These are phyloP conservation scores for Lacerta agilis DNA, from an alignment of 2,797 vertebrate genomes.

Conservation along the genomic window DNA sequence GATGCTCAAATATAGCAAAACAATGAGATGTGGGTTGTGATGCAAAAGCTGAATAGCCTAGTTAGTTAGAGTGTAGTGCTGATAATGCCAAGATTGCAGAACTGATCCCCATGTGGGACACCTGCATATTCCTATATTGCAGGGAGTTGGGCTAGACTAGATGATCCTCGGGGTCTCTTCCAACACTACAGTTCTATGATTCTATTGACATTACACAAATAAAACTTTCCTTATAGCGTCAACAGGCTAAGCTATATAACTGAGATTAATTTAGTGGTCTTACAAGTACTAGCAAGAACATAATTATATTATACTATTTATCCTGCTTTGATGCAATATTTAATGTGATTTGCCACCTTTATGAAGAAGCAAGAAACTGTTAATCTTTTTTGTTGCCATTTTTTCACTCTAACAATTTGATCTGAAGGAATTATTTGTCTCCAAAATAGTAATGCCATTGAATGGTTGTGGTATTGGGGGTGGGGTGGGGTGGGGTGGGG, in stretches of 20 bases:
- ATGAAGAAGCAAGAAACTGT: background rate
- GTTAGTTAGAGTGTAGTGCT: no score
- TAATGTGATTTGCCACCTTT: rapidly evolving
- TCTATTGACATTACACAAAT: background rate
- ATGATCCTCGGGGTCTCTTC: no score
- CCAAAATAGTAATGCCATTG: background rate
- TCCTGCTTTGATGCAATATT: constrained; percentile 3
- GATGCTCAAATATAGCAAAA: background rate
- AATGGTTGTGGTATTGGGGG: background rate
- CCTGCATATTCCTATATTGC: no score
- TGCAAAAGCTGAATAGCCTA: background rate
- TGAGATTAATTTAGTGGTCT: background rate
- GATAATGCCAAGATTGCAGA: no score
- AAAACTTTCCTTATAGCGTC: background rate
- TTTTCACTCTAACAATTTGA: background rate
- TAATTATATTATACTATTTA: rapidly evolving
- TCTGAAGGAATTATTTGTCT: background rate
- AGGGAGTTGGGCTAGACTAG: no score
- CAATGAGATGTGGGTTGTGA: background rate
- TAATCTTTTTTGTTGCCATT: background rate
- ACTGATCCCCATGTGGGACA: no score
- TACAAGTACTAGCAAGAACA: rapidly evolving
- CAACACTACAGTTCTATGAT: no score
- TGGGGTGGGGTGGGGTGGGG: background rate
- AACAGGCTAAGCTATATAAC: background rate